Percentiles rank a stretch among this genome's conserved stretches.
phyloP scores from a whole-genome alignment of 2,888 invertebrate genomes.

The Synergus umbraculus region DNA sequence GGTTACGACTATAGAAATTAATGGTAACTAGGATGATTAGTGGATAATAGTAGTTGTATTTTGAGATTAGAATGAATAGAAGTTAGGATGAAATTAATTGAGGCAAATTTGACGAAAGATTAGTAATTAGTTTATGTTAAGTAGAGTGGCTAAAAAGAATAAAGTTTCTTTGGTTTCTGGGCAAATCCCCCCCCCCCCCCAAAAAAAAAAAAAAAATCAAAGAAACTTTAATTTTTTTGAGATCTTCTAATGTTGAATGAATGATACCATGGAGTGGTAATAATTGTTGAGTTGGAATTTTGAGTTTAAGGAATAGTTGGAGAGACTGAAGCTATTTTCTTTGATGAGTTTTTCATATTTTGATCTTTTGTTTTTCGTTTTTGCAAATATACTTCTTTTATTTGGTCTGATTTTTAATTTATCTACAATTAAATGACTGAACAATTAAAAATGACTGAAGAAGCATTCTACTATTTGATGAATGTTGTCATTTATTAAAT shows the following conservation, averaged over 20 bases:
- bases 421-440: no score
- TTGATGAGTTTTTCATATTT: neutral
- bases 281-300: neutral
- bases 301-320: neutral
- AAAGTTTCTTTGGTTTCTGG: no score
- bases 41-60: neutral
- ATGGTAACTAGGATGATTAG: conserved; percentile 52
- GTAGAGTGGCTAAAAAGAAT: no score
- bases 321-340: neutral
- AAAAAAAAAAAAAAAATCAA: no score
- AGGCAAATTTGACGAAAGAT: neutral
- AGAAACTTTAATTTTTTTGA: no score
- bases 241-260: neutral
- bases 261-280: neutral
- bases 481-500: no score
- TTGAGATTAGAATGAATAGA: neutral
- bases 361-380: neutral
- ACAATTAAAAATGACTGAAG: no score
- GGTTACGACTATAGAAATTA: conserved; percentile 62
- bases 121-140: neutral
- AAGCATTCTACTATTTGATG: no score
- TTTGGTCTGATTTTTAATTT: no score
- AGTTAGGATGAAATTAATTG: neutral
- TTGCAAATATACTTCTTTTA: no score
- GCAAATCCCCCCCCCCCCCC: no score